Base-by-base conservation (phyloP, 53 echinoderm and acorn worm genomes). In the Crossaster papposus region DNA sequence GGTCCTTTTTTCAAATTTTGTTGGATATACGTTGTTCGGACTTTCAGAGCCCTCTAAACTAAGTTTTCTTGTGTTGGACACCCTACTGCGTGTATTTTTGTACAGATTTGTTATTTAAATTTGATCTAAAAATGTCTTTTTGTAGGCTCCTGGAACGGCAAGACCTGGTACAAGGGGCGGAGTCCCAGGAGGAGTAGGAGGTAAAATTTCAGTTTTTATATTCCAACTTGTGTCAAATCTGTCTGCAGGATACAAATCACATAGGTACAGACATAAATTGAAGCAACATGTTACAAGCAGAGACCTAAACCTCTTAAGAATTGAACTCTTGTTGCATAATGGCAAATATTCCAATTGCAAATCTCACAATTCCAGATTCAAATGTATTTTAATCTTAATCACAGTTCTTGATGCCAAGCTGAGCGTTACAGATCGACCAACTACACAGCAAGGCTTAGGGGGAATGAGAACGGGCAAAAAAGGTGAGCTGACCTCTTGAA, bases 161-260 rank as follows among this genome's bases (percentile, higher is more conserved):
- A 88, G 98, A 64, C 98, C 98, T 83, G 98, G 98, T 23, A 97
- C 98, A 4, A 97, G 98, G 73, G 98, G 98, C 55, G 94, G 97
- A 53, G 95, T 64, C 14, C 68, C 90, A 51, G 93, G 89, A 51
- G 91, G 89, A 72, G 88, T 77, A 72, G 97, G 95, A 92, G 95
- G 97, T 95, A 94, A 83, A 23, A 23, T 68, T 58, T 20, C 58
- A 58, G 7, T 18, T 58, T 58, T 58, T 11, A 20, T 58, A 3
- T 58, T 58, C 22, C 15, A 58, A 58, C 15, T 58, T 58, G 22
- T 58, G 58, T 58, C 68, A 68, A 68, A n/a, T 68, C 68, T 68
- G 68, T 4, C 5, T 23, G 4, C 68, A 68, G 3, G 68, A 14
- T 2, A 2, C 17, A 4, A 58, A 20, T 4, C 13, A 10, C 13